A percentile compares a stretch with the other conserved stretches of the same genome.
Evolutionary conservation across 2,113 vertebrate genomes (phyloP).

Genomic region (Mus musculus): DNA sequence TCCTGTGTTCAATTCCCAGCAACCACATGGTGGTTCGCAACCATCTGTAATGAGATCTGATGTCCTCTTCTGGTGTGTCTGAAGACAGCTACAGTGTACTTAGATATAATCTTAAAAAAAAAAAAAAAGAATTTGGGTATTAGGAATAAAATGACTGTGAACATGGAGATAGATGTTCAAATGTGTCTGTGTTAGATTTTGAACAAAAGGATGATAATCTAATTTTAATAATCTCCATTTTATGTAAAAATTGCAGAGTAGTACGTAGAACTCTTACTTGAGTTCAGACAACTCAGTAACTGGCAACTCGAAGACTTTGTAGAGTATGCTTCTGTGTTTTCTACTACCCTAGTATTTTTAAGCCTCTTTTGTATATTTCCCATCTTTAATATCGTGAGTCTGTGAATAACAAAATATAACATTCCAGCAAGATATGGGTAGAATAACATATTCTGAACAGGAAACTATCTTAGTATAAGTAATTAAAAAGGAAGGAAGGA

Average conservation of each 20-base stretch:
- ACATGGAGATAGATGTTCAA: neutral
- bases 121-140: neutral
- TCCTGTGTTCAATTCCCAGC: no score
- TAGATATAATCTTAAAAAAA: no score
- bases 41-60: no score
- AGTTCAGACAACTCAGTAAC: neutral
- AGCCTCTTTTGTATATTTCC: neutral
- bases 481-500: neutral
- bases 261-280: neutral
- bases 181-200: neutral
- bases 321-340: neutral
- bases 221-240: neutral
- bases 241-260: neutral
- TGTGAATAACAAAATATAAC: neutral
- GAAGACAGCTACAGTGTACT: no score
- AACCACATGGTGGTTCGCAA: no score
- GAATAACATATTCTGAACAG: neutral
- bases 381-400: neutral
- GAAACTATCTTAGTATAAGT: neutral
- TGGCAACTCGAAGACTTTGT: neutral
- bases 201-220: neutral
- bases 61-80: no score
- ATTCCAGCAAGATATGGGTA: neutral
- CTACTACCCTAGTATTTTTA: neutral
- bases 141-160: neutral